A percentile compares a stretch with the other conserved stretches of the same genome.
Evolutionary conservation across 2,797 vertebrate genomes (phyloP).

Genomic region (Melanotaenia maccullochi): DNA sequence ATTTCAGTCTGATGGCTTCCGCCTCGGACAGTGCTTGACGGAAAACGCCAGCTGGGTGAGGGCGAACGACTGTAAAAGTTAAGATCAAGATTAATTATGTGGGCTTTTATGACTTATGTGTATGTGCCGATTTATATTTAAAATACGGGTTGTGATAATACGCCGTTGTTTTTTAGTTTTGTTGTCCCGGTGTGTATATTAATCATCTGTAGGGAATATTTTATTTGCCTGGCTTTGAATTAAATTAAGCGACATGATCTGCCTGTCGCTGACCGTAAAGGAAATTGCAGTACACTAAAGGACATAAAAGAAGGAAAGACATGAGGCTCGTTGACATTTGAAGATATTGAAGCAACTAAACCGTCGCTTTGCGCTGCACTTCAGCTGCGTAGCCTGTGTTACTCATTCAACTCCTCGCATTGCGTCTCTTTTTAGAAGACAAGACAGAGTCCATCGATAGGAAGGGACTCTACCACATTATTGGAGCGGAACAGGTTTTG

Average conservation of each 20-base stretch:
- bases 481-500: conserved; percentile 45
- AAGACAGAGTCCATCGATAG: conserved; percentile 37
- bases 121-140: conserved; percentile 33
- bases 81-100: neutral
- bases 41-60: conserved; percentile 18
- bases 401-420: conserved; percentile 56
- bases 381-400: conserved; percentile 51
- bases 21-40: conserved; percentile 22
- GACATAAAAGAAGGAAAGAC: neutral
- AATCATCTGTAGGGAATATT: neutral
- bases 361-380: conserved; percentile 41
- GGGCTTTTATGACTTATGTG: neutral
- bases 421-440: conserved; percentile 64
- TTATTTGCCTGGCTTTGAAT: conserved; percentile 16
- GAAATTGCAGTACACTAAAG: conserved; percentile 20
- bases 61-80: conserved; percentile 41
- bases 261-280: neutral
- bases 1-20: conserved; percentile 35
- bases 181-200: neutral
- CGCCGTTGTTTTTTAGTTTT: neutral
- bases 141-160: neutral
- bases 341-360: conserved; percentile 1
- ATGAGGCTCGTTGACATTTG: neutral
- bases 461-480: conserved; percentile 31
- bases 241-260: conserved; percentile 13